Conservation (phyloP, 2,797 vertebrate species). For the Halcyon smyrnensis region DNA sequence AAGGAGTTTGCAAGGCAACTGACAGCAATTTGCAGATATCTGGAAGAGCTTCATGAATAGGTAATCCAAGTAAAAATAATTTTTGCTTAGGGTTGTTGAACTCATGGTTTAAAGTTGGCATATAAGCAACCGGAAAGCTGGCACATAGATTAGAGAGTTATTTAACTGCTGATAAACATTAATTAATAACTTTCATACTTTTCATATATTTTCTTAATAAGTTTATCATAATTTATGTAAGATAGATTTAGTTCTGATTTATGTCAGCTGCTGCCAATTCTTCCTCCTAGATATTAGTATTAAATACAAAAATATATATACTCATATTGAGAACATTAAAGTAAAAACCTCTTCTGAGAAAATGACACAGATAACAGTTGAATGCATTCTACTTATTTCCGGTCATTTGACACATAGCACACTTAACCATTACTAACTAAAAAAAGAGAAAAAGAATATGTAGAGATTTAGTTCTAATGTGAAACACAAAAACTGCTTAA, state of each 20-base stretch:
- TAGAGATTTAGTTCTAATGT: neutral
- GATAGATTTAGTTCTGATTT: neutral
- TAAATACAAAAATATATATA: conserved; percentile 26
- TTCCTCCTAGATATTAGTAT: neutral
- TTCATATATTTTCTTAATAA: neutral
- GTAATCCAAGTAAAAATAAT: neutral
- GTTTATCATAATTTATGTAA: neutral
- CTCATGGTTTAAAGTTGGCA: neutral
- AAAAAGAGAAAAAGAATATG: neutral
- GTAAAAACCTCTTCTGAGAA: conserved; percentile 31
- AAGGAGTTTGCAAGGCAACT: neutral
- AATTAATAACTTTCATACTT: neutral
- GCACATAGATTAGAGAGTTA: neutral
- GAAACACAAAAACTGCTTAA: neutral
- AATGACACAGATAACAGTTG: neutral
- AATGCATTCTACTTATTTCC: conserved; percentile 23
- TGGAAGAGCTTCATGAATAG: neutral
- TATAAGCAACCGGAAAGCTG: neutral
- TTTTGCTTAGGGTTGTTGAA: neutral
- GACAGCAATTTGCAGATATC: neutral
- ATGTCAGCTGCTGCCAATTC: neutral
- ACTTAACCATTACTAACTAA: neutral
- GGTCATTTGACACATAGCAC: neutral
- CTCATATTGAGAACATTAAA: neutral
- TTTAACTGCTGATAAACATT: neutral